Percentiles rank a stretch among this genome's conserved stretches.
phyloP scores from a whole-genome alignment of 1,140 invertebrate genomes.

The Aphelenchoides avenae region DNA sequence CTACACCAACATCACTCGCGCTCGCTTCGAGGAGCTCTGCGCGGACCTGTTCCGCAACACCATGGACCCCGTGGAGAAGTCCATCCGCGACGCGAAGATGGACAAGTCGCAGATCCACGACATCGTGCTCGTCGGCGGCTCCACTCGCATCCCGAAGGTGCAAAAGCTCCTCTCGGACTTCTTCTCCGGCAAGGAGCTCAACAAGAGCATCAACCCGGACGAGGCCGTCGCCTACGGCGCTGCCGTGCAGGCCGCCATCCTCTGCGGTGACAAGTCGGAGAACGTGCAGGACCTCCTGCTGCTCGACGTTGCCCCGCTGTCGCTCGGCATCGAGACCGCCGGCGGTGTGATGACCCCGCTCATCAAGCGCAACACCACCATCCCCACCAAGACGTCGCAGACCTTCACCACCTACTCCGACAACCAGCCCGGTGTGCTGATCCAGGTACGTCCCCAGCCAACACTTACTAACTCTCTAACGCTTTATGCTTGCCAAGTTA shows the following conservation, averaged over 20 bases:
- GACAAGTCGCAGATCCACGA: constrained; percentile 86
- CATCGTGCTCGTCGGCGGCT: constrained; percentile 92
- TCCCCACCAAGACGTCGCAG: constrained; percentile 45
- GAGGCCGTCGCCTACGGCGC: constrained; percentile 62
- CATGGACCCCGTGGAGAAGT: constrained; percentile 88
- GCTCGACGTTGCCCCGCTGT: constrained; percentile 87
- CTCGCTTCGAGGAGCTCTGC: constrained; percentile 85
- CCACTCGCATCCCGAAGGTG: constrained; percentile 93
- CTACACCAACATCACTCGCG: constrained; percentile 87
- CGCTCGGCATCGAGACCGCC: constrained; percentile 91
- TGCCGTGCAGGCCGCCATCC: constrained; percentile 76
- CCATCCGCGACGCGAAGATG: constrained; percentile 77
- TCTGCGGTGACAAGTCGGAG: constrained; percentile 91
- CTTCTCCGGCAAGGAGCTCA: constrained; percentile 88
- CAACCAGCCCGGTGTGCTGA: constrained; percentile 39
- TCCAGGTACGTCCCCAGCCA: constrained; percentile 32
- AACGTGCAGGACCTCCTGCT: constrained; percentile 84
- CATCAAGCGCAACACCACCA: constrained; percentile 77
- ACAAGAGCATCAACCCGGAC: constrained; percentile 71
- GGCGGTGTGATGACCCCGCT: constrained; percentile 92
- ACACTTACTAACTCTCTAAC: background rate
- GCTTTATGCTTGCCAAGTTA: no score
- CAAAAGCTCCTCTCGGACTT: constrained; percentile 74
- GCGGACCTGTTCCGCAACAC: constrained; percentile 80
- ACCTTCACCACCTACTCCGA: constrained; percentile 45